A percentile compares a stretch with the other conserved stretches of the same genome.
These are phyloP conservation scores for Helarctos malayanus DNA, from an alignment of 2,797 vertebrate genomes.

Conservation along the genomic window DNA sequence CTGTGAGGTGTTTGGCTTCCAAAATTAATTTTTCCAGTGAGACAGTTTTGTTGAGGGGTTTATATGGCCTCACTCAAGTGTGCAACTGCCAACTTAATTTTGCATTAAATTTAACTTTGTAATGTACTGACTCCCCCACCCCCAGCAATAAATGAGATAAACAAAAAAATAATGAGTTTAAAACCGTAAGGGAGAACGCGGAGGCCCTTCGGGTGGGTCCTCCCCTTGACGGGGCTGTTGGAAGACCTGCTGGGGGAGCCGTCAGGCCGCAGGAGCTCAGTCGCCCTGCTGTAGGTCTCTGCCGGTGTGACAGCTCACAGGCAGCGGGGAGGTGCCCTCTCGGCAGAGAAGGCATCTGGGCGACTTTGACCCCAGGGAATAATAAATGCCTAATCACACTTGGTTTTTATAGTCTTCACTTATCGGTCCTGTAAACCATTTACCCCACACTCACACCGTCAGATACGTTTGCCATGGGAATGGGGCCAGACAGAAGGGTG, in stretches of 20 bases:
- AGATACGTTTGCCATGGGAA: not conserved
- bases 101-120: not conserved
- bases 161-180: not conserved
- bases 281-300: fast-evolving
- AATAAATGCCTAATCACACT: conserved; percentile 65
- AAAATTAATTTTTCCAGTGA: not conserved
- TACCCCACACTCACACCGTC: not conserved
- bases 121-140: not conserved
- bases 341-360: not conserved
- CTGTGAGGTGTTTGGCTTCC: not conserved
- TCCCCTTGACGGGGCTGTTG: not conserved
- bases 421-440: conserved; percentile 65
- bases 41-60: not conserved
- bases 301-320: not conserved
- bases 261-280: not conserved
- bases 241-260: too few species aligned
- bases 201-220: not conserved
- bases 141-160: not conserved
- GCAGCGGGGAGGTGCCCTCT: fast-evolving
- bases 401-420: conserved; percentile 60
- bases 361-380: conserved; percentile 66
- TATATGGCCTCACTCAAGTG: not conserved
- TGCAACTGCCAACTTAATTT: not conserved
- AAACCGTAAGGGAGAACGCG: fast-evolving
- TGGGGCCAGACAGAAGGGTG: fast-evolving